phyloP scores from a whole-genome alignment of 2,113 vertebrate species.

The Chloropsis hardwickii region DNA sequence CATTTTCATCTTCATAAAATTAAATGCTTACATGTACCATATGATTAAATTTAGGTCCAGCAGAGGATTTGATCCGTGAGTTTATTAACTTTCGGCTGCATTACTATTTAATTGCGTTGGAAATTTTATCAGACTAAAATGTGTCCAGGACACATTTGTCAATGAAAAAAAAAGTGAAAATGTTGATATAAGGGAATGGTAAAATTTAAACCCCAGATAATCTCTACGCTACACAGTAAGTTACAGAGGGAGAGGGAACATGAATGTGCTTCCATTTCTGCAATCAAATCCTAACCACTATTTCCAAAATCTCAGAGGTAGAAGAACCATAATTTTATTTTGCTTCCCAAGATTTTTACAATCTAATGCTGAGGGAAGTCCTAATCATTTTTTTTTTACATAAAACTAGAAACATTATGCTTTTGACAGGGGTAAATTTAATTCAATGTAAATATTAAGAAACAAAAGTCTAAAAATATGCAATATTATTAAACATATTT shows the following conservation, averaged over 20 bases:
- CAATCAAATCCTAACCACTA: neutral
- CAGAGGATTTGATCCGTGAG: conserved; percentile 44
- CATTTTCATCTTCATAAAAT: conserved; percentile 74
- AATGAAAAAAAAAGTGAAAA: neutral
- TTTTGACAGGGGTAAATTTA: neutral
- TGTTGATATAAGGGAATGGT: neutral
- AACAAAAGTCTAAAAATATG: neutral
- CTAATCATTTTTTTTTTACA: neutral
- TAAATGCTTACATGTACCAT: conserved; percentile 66
- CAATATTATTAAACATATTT: neutral
- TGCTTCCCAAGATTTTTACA: conserved; percentile 1
- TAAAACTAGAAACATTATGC: neutral
- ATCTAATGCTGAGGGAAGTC: neutral
- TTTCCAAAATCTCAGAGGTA: neutral
- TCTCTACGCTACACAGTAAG: neutral
- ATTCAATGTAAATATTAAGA: neutral
- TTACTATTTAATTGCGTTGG: conserved; percentile 43
- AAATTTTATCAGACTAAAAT: conserved; percentile 36
- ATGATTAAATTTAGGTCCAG: conserved; percentile 71
- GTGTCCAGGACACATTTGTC: neutral
- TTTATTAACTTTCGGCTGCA: conserved; percentile 64
- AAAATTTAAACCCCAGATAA: neutral
- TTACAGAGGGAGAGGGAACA: neutral
- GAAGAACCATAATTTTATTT: neutral
- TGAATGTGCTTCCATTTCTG: neutral